Evolutionary conservation across 2,113 vertebrate species (phyloP), one percentile per base, ranked within the genome.

Genomic region (Polyodon spathula): DNA sequence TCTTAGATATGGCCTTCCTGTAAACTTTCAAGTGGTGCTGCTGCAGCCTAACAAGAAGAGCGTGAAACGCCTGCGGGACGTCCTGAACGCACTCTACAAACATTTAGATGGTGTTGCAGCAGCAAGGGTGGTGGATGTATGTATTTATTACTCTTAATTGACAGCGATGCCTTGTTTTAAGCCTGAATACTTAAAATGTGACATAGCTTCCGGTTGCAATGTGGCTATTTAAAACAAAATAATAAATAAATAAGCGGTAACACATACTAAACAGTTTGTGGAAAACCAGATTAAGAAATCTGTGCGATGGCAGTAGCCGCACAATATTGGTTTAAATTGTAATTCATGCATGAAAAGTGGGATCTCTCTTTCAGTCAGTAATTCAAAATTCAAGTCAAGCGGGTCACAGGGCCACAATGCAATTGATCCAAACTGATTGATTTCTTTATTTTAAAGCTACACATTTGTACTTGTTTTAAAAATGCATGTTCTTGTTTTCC

Each of bases 1-100:
- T 62, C 43, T 16, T 58, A 89, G 96, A 86, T 98, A 95, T 0
- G 94, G 95, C 5, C 82, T 98, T 3, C 96, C 96, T 0, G 92
- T 98, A 51, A 94, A 89, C 64, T 98, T 93, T 65, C 93, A 97
- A 75, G 85, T 91, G 4, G 80, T 97, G 67, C 79, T 98, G 64
- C 79, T 98, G 53, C 89, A 93, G 70, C 91, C 90, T 0, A 88
- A 89, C 1, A 90, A 74, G 70, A 98, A 93, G 61, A 79, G 75
- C 0, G 79, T 81, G 3, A 92, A 92, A 59, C 90, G 86, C 43
- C 66, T 98, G 6, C 78, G 88, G 62, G 83, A 92, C 0, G 83
- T 91, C 39, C 89, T 98, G 0, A 82, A 89, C 0, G 84, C 90
- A 0, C 81, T 92, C 64, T 98, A 95, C 80, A 79, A 78, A 52